Conservation (phyloP, 53 echinoderm and acorn worm species). For the Mesocentrotus franciscanus region DNA sequence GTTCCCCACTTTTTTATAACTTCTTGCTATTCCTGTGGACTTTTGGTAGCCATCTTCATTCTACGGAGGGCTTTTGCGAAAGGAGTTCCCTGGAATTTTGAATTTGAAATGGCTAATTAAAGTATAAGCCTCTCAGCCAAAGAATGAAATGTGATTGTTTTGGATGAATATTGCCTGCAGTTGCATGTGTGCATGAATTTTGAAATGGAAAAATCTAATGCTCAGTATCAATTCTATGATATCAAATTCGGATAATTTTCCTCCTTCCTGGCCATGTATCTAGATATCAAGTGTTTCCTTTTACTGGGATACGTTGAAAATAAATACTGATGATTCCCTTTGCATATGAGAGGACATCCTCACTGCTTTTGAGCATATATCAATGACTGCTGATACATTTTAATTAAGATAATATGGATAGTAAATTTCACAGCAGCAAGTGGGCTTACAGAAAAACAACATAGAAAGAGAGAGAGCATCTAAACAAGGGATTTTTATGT, state of each 20-base stretch:
- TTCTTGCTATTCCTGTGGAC: not conserved
- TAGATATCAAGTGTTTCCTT: not conserved
- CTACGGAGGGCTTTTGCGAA: not conserved
- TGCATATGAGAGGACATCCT: not conserved
- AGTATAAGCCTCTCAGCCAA: not conserved
- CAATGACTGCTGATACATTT: not conserved
- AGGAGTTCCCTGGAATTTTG: not conserved
- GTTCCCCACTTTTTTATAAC: not conserved
- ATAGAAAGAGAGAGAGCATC: not conserved
- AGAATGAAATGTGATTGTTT: conserved; percentile 11
- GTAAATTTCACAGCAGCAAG: not conserved
- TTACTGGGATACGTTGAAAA: not conserved
- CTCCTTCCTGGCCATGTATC: not conserved
- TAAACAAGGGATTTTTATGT: not conserved
- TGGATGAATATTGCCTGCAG: not conserved
- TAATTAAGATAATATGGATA: not conserved
- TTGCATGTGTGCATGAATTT: not conserved
- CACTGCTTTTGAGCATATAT: not conserved
- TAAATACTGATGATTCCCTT: not conserved
- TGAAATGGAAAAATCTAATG: not conserved
- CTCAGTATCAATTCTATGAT: not conserved
- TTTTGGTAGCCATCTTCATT: not conserved
- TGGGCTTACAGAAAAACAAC: not conserved
- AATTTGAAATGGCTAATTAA: conserved; percentile 15
- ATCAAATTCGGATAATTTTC: not conserved